Conservation (phyloP, 2,888 invertebrate genomes). For the Suillia variegata region DNA sequence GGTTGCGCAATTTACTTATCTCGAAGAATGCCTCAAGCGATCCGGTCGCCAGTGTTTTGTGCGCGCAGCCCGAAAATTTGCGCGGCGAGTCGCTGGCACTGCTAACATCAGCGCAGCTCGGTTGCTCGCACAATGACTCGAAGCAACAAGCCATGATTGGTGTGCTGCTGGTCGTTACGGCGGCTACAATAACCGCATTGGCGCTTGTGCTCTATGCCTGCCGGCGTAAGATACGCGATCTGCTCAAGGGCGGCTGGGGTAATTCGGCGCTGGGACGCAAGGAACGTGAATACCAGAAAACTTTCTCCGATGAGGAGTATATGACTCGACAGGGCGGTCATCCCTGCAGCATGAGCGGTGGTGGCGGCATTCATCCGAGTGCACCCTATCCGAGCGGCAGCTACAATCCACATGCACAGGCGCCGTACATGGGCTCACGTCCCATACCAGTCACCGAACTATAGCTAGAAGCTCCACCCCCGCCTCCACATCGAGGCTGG, state of each 20-base stretch:
- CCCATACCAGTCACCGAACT: constrained; percentile 90
- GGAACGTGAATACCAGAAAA: constrained; percentile 88
- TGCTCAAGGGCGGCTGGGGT: constrained; percentile 70
- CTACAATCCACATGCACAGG: constrained; percentile 56
- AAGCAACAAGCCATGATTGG: constrained; percentile 81
- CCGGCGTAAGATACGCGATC: constrained; percentile 78
- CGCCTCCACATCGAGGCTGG: constrained; percentile 72
- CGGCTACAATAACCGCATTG: constrained; percentile 73
- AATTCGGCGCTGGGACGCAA: constrained; percentile 66
- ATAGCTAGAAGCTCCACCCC: constrained; percentile 91
- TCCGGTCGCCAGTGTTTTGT: constrained; percentile 66
- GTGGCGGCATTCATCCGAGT: constrained; percentile 50
- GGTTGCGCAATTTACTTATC: constrained; percentile 74
- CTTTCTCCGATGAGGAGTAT: constrained; percentile 87
- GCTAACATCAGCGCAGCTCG: constrained; percentile 77
- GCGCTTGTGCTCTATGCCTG: constrained; percentile 79
- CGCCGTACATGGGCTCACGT: constrained; percentile 63
- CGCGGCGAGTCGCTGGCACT: constrained; percentile 72
- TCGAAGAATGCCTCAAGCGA: constrained; percentile 51
- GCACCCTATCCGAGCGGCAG: constrained; percentile 45
- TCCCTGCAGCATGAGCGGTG: constrained; percentile 47
- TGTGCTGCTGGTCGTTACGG: constrained; percentile 74
- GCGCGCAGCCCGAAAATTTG: constrained; percentile 74
- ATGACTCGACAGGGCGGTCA: constrained; percentile 60
- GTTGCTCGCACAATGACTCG: constrained; percentile 80